Conservation (phyloP, 1,140 invertebrate species). For the Cecropterus lyciades region DNA sequence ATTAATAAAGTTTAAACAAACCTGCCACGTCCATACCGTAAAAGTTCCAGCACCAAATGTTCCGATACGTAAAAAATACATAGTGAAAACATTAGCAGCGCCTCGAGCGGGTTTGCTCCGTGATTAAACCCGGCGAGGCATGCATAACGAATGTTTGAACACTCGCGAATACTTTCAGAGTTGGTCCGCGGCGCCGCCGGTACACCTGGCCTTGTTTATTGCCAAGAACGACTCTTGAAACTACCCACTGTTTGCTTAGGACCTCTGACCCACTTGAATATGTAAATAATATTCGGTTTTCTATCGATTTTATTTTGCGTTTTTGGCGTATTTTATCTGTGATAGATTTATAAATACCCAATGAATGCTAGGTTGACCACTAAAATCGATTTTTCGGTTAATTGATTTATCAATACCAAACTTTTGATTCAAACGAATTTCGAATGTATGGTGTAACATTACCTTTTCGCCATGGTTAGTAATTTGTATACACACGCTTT, state of each 20-base stretch:
- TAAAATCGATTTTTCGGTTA: too few relatives aligned
- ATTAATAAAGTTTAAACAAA: not conserved
- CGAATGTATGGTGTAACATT: too few relatives aligned
- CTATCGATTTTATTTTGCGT: slow-evolving; percentile 31
- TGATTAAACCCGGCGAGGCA: slow-evolving; percentile 80
- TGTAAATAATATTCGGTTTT: slow-evolving; percentile 55
- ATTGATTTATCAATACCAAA: too few relatives aligned
- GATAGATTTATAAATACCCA: not conserved
- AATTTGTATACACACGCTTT: too few relatives aligned
- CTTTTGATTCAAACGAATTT: too few relatives aligned
- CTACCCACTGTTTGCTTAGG: slow-evolving; percentile 68
- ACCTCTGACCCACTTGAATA: slow-evolving; percentile 58
- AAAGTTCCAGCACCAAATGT: slow-evolving; percentile 31
- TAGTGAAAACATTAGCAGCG: slow-evolving; percentile 75
- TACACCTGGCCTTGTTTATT: slow-evolving; percentile 55
- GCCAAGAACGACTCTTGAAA: slow-evolving; percentile 53
- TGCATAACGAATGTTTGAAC: slow-evolving; percentile 78
- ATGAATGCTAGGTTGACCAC: too few relatives aligned
- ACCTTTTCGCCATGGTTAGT: too few relatives aligned
- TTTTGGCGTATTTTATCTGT: slow-evolving; percentile 14
- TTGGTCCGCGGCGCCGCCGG: slow-evolving; percentile 37
- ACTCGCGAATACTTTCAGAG: slow-evolving; percentile 74
- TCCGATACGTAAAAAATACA: slow-evolving; percentile 74
- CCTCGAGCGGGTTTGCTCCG: slow-evolving; percentile 62
- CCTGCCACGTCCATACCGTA: slow-evolving; percentile 17